Conservation (phyloP, 2,888 invertebrate species). For the Sphaeridia pumilis region DNA sequence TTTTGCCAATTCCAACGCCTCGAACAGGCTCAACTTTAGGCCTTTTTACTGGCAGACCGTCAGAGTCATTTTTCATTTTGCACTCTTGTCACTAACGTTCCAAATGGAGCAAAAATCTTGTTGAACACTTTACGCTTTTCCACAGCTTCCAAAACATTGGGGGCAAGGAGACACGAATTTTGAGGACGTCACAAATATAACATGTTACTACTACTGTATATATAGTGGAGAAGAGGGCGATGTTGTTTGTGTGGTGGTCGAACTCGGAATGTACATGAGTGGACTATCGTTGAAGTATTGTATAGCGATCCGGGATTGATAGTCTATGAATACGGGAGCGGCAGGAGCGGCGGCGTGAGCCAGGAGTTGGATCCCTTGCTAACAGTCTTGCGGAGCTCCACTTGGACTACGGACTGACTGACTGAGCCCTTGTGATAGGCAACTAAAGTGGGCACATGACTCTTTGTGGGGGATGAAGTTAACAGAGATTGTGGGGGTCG, state of each 20-base stretch:
- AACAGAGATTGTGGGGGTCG: no score
- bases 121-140: no score
- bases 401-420: background rate
- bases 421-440: background rate
- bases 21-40: no score
- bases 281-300: slow-evolving; percentile 30
- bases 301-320: slow-evolving; percentile 29
- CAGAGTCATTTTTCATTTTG: no score
- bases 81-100: no score
- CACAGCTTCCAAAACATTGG: no score
- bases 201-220: no score
- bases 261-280: slow-evolving; percentile 12
- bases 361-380: slow-evolving; percentile 3
- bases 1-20: no score
- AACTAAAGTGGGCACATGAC: no score
- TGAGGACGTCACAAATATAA: no score
- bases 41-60: no score
- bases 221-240: background rate
- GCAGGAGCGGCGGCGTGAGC: slow-evolving; percentile 6
- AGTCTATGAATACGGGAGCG: slow-evolving; percentile 25
- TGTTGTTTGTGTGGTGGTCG: background rate
- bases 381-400: background rate
- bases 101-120: background rate
- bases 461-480: background rate
- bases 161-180: no score